phyloP scores from a whole-genome alignment of 2,113 vertebrate species.

The Jacana jacana region DNA sequence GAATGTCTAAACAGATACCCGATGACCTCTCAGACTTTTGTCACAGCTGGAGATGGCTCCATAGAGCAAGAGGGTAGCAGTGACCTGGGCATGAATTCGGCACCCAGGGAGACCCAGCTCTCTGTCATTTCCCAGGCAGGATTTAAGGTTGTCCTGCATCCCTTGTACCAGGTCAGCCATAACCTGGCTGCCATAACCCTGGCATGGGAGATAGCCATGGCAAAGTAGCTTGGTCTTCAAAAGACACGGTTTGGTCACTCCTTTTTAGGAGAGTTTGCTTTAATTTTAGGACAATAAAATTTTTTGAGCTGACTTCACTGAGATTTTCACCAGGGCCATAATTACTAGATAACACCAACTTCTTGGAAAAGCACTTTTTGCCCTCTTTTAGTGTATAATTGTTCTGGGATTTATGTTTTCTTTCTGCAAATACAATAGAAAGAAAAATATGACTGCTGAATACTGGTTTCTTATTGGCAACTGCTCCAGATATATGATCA shows the following conservation, averaged over 20 bases:
- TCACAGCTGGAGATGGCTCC: not conserved
- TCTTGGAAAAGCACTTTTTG: not conserved
- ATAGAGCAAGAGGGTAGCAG: rapidly evolving
- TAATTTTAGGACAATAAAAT: not conserved
- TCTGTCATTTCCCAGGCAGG: not conserved
- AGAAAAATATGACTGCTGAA: not conserved
- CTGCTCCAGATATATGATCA: not conserved
- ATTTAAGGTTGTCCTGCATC: not conserved
- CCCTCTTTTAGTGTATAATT: not conserved
- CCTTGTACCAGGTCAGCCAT: not conserved
- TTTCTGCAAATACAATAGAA: not conserved
- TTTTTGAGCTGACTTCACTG: not conserved
- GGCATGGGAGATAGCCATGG: not conserved
- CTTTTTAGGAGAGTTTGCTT: not conserved
- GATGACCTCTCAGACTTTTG: not conserved
- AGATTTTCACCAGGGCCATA: not conserved
- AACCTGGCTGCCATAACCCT: not conserved
- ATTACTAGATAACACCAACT: not conserved
- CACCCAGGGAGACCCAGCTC: not conserved
- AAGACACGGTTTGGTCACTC: not conserved
- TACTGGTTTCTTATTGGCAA: not conserved
- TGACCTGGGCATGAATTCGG: not conserved
- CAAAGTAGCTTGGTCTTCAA: not conserved
- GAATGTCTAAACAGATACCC: not conserved
- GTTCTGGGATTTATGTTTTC: not conserved